Evolutionary conservation across 2,797 vertebrate genomes (phyloP).

Genomic region (Strix occidentalis): DNA sequence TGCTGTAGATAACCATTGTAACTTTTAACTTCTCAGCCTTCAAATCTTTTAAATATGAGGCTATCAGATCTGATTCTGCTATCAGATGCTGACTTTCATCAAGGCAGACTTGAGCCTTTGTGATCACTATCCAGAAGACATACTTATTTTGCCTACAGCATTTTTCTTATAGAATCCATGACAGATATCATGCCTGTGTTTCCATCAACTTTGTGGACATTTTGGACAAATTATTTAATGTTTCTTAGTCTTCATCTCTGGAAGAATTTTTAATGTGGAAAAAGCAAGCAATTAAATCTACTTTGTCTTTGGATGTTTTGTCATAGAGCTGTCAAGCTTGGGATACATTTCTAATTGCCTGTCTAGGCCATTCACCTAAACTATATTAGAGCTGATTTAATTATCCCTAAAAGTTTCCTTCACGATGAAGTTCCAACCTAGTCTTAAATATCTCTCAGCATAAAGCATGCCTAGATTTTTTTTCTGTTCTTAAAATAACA

Average conservation of each 20-base stretch:
- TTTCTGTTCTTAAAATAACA: neutral
- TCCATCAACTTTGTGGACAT: neutral
- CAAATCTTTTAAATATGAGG: constrained; percentile 50
- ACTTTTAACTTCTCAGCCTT: constrained; percentile 10
- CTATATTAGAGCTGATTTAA: constrained; percentile 32
- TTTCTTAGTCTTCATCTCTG: neutral
- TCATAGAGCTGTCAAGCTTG: neutral
- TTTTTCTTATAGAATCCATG: neutral
- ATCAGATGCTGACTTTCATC: constrained; percentile 16
- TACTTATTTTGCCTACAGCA: neutral
- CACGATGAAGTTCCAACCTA: neutral
- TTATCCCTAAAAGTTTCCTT: constrained; percentile 30
- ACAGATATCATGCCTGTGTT: neutral
- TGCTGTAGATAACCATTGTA: neutral
- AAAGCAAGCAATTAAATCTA: neutral
- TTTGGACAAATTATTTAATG: neutral
- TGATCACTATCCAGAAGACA: neutral
- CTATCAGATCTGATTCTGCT: neutral
- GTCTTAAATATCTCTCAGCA: neutral
- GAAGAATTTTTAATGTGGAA: neutral
- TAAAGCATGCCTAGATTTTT: neutral
- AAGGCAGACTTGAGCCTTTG: neutral
- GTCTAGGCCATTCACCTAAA: neutral
- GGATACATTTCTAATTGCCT: constrained; percentile 1
- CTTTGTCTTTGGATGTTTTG: neutral